A percentile compares a stretch with the other conserved stretches of the same genome.
phyloP scores from a whole-genome alignment of 1,140 invertebrate species.

The Bradysia coprophila region DNA sequence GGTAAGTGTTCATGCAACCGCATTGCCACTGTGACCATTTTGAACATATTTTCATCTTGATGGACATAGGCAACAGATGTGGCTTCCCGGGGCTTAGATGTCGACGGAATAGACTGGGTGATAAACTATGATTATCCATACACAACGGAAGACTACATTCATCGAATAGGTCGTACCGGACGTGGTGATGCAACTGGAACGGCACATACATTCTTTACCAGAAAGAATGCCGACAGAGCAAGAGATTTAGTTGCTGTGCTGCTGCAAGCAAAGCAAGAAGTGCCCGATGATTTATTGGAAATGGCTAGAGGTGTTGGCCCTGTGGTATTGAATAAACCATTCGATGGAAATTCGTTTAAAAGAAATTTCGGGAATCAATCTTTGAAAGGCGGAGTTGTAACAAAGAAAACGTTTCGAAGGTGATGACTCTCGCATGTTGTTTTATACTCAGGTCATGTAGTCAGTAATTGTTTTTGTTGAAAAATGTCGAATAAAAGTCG shows the following conservation, averaged over 20 bases:
- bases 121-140: constrained; percentile 99
- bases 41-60: no score
- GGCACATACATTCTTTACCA: constrained; percentile 97
- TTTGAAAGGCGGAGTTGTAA: constrained; percentile 27
- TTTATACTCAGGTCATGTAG: no score
- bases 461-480: no score
- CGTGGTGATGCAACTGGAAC: constrained; percentile 83
- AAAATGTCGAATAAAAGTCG: no score
- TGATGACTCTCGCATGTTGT: no score
- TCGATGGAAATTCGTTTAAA: no score
- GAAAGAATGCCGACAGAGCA: constrained; percentile 75
- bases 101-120: constrained; percentile 98
- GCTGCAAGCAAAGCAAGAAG: constrained; percentile 65
- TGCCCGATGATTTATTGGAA: constrained; percentile 33
- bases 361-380: no score
- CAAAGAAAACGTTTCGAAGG: no score
- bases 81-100: constrained; percentile 91
- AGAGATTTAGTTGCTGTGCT: constrained; percentile 81
- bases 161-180: constrained; percentile 94
- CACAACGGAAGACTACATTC: constrained; percentile 97
- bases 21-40: no score
- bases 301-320: constrained; percentile 25
- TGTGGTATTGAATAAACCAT: no score
- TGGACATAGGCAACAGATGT: constrained; percentile 99
- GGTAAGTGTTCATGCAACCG: no score